Percentiles rank a stretch among this genome's conserved stretches.
These are phyloP conservation scores for Myotis daubentonii DNA, from an alignment of 2,797 vertebrate genomes.

Conservation along the genomic window DNA sequence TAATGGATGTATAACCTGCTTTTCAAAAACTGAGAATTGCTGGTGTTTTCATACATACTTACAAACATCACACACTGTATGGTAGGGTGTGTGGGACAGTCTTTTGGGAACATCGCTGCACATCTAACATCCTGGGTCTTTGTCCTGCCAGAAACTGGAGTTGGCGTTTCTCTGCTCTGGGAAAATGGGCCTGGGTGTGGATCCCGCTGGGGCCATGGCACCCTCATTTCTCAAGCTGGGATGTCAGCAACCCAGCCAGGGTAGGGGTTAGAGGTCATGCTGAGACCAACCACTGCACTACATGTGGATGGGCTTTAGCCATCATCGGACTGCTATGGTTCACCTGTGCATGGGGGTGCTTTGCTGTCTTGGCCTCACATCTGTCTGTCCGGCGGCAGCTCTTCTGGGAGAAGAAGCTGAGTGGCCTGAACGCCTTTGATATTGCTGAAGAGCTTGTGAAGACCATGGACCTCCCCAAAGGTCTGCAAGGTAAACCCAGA, in stretches of 20 bases:
- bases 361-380: not conserved
- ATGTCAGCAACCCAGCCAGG: not conserved
- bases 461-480: slow-evolving; percentile 99
- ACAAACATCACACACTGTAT: not conserved
- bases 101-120: not conserved
- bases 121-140: not conserved
- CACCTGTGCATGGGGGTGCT: not conserved
- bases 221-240: not conserved
- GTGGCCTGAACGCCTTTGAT: slow-evolving; percentile 97
- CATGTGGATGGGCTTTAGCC: not conserved
- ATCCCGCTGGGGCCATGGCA: not conserved
- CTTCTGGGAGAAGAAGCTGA: slow-evolving; percentile 99
- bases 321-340: accelerated
- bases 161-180: not conserved
- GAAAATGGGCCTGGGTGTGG: not conserved
- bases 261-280: not conserved
- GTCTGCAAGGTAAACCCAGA: slow-evolving; percentile 91
- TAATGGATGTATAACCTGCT: not conserved
- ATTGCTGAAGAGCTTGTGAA: slow-evolving; percentile 98
- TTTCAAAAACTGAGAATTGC: not conserved
- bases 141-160: not conserved
- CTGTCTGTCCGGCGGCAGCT: slow-evolving; percentile 85
- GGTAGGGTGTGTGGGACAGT: not conserved
- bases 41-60: not conserved
- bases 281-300: not conserved